A percentile compares a stretch with the other conserved stretches of the same genome.
These are phyloP conservation scores for Sycophila sp. DNA, from an alignment of 1,140 invertebrate species.

Conservation along the genomic window DNA sequence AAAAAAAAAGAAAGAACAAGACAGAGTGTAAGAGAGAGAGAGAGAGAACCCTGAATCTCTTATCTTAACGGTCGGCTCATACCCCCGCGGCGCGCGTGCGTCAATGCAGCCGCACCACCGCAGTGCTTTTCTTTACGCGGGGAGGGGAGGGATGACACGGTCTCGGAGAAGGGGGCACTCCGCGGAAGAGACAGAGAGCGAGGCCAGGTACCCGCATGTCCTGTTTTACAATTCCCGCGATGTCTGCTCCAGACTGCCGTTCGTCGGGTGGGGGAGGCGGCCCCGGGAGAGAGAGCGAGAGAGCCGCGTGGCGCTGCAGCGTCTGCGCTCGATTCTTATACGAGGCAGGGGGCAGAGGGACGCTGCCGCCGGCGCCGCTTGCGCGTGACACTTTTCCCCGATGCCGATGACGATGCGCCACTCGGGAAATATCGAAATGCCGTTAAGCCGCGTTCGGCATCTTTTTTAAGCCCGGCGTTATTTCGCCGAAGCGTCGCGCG, in stretches of 20 bases:
- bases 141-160: background rate
- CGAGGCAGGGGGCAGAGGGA: background rate
- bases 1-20: background rate
- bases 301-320: too few species aligned
- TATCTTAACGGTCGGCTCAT: background rate
- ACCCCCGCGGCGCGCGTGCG: background rate
- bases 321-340: slow-evolving; percentile 12
- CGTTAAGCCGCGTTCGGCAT: too few species aligned
- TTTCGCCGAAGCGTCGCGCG: background rate
- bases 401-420: slow-evolving; percentile 13
- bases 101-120: slow-evolving; percentile 5
- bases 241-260: background rate
- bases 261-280: background rate
- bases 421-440: slow-evolving; percentile 25
- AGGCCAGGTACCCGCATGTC: background rate
- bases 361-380: background rate
- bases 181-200: background rate
- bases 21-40: background rate
- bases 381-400: slow-evolving; percentile 25
- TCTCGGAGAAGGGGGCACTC: background rate
- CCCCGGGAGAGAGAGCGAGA: too few species aligned
- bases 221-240: slow-evolving; percentile 27
- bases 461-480: too few species aligned
- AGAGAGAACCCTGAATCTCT: background rate
- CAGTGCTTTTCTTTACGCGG: slow-evolving; percentile 17